Evolutionary conservation across 1,140 invertebrate species (phyloP).

Genomic region (Campoletis sonorensis): DNA sequence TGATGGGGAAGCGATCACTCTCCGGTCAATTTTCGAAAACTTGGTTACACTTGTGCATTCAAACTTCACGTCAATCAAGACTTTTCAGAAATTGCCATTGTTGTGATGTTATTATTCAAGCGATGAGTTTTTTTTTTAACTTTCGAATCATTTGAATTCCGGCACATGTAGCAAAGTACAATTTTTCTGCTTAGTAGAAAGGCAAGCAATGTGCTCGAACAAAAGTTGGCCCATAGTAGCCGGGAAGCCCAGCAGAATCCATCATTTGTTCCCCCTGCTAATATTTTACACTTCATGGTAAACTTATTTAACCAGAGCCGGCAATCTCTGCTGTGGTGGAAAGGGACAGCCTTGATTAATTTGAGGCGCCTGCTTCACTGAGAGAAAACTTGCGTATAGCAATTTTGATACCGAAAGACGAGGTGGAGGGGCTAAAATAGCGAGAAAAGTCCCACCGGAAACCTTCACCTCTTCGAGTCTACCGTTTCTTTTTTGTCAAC

Average conservation of each 20-base stretch:
- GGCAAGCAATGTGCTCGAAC: background rate
- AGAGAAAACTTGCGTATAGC: slow-evolving; percentile 1
- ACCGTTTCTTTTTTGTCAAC: too few relatives aligned
- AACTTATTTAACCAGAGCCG: slow-evolving; percentile 21
- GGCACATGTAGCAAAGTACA: background rate
- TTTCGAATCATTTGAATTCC: background rate
- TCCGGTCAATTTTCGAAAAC: too few relatives aligned
- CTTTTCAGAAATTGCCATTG: too few relatives aligned
- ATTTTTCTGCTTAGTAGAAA: background rate
- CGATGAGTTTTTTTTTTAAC: background rate
- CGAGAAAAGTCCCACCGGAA: background rate
- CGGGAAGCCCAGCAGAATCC: background rate
- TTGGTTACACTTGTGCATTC: too few relatives aligned
- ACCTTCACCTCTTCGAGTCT: too few relatives aligned
- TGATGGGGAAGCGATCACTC: too few relatives aligned
- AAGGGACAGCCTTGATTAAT: slow-evolving; percentile 12
- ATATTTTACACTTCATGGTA: slow-evolving; percentile 22
- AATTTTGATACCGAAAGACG: background rate
- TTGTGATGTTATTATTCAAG: background rate
- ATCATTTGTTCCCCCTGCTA: background rate
- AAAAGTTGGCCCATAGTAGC: background rate
- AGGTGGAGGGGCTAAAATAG: background rate
- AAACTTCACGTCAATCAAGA: too few relatives aligned
- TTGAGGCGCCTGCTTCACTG: background rate
- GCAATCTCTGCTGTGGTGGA: background rate